Evolutionary conservation across 1,140 invertebrate genomes (phyloP).

Genomic region (Zophobas morio): DNA sequence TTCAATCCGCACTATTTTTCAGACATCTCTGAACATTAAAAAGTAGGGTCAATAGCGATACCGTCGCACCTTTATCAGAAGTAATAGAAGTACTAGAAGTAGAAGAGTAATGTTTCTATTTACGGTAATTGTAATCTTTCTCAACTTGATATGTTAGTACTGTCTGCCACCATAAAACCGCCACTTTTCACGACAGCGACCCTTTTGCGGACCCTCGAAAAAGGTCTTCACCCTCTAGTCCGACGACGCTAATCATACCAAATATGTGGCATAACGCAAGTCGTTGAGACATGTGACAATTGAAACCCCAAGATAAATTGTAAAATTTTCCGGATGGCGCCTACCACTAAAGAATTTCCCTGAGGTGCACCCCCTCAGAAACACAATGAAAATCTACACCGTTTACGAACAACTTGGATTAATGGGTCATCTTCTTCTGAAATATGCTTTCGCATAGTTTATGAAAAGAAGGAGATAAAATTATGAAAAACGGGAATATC

Average conservation of each 20-base stretch:
- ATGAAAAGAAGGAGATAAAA: slow-evolving; percentile 28
- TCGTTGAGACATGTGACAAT: slow-evolving; percentile 26
- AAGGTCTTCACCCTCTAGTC: neutral
- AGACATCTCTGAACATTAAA: too few relatives aligned
- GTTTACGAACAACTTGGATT: neutral
- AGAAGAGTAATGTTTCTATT: too few relatives aligned
- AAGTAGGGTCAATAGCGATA: too few relatives aligned
- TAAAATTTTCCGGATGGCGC: slow-evolving; percentile 6
- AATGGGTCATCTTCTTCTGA: slow-evolving; percentile 21
- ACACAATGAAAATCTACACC: neutral
- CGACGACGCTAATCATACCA: slow-evolving; percentile 4
- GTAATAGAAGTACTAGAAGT: too few relatives aligned
- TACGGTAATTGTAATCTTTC: too few relatives aligned
- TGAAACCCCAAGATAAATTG: slow-evolving; percentile 10
- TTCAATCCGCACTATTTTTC: too few relatives aligned
- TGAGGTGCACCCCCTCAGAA: neutral
- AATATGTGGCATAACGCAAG: slow-evolving; percentile 25
- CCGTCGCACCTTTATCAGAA: too few relatives aligned
- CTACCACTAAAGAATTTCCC: too few relatives aligned
- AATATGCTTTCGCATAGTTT: slow-evolving; percentile 11
- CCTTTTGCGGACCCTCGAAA: neutral
- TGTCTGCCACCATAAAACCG: too few relatives aligned
- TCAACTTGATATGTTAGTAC: too few relatives aligned
- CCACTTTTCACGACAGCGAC: neutral
- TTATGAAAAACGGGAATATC: slow-evolving; percentile 34